These are phyloP conservation scores for Prunella fulvescens DNA, from an alignment of 2,113 vertebrate species.

Conservation along the genomic window DNA sequence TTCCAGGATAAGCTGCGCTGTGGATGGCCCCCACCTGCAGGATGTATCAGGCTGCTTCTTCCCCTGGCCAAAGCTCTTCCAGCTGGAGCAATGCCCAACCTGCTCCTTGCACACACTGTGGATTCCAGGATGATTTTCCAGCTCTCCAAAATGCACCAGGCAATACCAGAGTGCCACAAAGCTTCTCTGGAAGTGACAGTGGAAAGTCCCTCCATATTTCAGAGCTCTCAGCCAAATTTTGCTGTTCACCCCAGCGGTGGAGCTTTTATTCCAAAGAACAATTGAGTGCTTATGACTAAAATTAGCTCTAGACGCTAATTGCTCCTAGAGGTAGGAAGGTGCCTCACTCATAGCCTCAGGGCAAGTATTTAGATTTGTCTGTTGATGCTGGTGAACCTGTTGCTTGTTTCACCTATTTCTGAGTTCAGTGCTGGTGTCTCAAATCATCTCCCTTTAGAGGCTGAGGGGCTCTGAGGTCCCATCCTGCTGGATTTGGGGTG, in stretches of 20 bases:
- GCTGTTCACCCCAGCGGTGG: background rate
- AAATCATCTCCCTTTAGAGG: background rate
- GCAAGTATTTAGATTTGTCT: background rate
- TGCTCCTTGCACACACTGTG: background rate
- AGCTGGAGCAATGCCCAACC: background rate
- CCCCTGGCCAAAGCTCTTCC: background rate
- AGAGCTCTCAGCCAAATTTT: background rate
- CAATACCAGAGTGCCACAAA: background rate
- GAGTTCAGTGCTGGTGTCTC: background rate
- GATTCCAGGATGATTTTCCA: background rate
- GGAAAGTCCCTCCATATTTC: background rate
- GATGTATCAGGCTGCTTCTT: background rate
- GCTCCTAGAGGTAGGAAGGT: background rate
- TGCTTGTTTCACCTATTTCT: background rate
- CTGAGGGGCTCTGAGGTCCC: background rate
- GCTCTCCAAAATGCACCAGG: fast-evolving
- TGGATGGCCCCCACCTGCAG: background rate
- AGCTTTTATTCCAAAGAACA: background rate
- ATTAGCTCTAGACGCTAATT: background rate
- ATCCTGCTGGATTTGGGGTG: fast-evolving
- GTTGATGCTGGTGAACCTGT: background rate
- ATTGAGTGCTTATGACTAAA: background rate
- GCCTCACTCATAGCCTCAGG: background rate
- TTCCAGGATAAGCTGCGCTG: background rate
- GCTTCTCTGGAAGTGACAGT: background rate